Evolutionary conservation across 2,113 vertebrate species (phyloP).

Genomic region (Sinocyclocheilus maitianheensis): DNA sequence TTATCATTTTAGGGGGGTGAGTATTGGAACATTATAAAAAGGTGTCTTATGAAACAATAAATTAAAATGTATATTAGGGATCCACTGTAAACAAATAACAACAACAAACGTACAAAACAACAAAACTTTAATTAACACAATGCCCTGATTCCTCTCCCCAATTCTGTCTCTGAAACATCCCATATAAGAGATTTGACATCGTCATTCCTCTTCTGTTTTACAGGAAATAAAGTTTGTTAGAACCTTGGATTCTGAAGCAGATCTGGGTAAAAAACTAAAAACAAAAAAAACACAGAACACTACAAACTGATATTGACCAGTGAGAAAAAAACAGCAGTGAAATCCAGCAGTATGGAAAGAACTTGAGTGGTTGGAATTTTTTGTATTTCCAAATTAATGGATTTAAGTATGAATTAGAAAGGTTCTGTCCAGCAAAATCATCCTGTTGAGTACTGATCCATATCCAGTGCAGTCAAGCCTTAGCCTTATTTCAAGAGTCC

Average conservation of each 20-base stretch:
- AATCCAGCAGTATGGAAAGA: background rate
- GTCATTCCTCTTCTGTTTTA: conserved; percentile 26
- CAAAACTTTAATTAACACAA: conserved; percentile 49
- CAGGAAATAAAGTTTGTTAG: conserved; percentile 23
- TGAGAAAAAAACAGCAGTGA: background rate
- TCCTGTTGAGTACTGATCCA: background rate
- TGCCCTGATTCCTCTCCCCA: background rate
- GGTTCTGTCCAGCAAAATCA: background rate
- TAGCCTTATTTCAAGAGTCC: background rate
- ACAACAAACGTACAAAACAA: conserved; percentile 44
- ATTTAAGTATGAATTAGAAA: background rate
- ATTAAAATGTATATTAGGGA: background rate
- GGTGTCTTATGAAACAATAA: background rate
- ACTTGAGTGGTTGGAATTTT: background rate
- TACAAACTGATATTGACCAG: background rate
- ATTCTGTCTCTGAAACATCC: conserved; percentile 21
- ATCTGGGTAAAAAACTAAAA: background rate
- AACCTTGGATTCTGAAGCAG: background rate
- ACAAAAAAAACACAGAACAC: background rate
- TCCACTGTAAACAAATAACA: background rate
- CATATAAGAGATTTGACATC: conserved; percentile 8
- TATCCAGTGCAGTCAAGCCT: background rate
- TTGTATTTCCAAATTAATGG: background rate
- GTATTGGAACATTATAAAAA: background rate
- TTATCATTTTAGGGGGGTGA: no score